Conservation (phyloP, 2,113 vertebrate genomes). For the Corvus hawaiiensis region DNA sequence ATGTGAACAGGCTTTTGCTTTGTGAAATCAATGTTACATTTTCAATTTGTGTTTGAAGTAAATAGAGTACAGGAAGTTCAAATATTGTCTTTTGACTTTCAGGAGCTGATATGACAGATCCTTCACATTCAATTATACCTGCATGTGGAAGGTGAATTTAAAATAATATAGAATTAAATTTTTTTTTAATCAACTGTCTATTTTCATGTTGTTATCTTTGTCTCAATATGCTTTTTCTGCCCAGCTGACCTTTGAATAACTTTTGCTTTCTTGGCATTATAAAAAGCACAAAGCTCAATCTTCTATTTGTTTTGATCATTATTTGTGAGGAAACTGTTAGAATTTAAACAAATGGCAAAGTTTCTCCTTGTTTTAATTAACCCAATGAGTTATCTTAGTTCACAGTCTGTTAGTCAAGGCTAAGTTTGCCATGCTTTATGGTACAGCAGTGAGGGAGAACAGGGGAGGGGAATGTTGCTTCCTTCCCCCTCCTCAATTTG, state of each 20-base stretch:
- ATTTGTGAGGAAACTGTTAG: neutral
- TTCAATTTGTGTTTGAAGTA: neutral
- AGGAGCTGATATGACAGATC: slow-evolving; percentile 59
- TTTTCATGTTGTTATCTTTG: neutral
- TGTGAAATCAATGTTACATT: neutral
- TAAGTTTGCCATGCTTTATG: neutral
- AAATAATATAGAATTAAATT: neutral
- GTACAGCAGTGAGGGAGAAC: neutral
- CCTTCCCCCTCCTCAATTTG: neutral
- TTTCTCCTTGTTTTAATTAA: neutral
- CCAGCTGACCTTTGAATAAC: neutral
- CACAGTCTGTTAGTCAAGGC: neutral
- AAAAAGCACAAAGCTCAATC: neutral
- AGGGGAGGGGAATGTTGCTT: neutral
- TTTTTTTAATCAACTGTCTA: neutral
- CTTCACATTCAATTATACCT: slow-evolving; percentile 50
- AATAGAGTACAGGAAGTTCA: neutral
- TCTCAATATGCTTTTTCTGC: neutral
- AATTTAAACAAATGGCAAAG: neutral
- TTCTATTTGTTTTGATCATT: neutral
- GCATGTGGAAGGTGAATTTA: slow-evolving; percentile 67
- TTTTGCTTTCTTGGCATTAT: neutral
- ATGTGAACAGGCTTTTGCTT: neutral
- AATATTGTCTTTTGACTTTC: neutral
- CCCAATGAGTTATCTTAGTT: neutral